phyloP scores from a whole-genome alignment of 2,888 invertebrate species.

The Tetragonisca angustula region DNA sequence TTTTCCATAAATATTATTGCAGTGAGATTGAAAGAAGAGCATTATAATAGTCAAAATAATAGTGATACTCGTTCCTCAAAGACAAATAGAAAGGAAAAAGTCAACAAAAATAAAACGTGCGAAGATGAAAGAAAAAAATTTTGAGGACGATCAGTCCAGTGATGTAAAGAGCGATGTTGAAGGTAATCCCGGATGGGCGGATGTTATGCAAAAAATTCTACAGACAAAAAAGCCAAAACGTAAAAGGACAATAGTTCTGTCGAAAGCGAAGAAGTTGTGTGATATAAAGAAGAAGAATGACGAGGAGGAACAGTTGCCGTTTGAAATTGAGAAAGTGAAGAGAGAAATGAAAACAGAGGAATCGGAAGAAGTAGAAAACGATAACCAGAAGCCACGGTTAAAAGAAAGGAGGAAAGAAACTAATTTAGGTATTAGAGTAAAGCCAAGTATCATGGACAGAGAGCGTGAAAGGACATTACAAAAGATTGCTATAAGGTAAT shows the following conservation, averaged over 20 bases:
- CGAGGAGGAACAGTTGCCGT: conserved; percentile 83
- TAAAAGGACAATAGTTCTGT: conserved; percentile 90
- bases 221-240: conserved; percentile 90
- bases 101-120: neutral
- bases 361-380: conserved; percentile 79
- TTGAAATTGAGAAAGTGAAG: conserved; percentile 86
- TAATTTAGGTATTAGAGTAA: conserved; percentile 88
- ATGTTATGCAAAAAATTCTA: conserved; percentile 92
- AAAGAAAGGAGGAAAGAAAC: conserved; percentile 85
- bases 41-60: conserved; percentile 15
- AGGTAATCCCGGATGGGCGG: conserved; percentile 91
- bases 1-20: conserved; percentile 21
- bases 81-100: conserved; percentile 21
- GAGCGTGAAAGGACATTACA: conserved; percentile 91
- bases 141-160: neutral
- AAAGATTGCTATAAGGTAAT: conserved; percentile 92
- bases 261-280: conserved; percentile 91
- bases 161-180: conserved; percentile 30
- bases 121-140: conserved; percentile 8
- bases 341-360: conserved; percentile 59
- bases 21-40: conserved; percentile 32
- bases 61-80: neutral
- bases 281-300: conserved; percentile 84
- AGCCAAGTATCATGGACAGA: conserved; percentile 91
- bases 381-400: conserved; percentile 80